Evolutionary conservation across 2,888 invertebrate genomes (phyloP).

Genomic region (Leptopilina myrica): DNA sequence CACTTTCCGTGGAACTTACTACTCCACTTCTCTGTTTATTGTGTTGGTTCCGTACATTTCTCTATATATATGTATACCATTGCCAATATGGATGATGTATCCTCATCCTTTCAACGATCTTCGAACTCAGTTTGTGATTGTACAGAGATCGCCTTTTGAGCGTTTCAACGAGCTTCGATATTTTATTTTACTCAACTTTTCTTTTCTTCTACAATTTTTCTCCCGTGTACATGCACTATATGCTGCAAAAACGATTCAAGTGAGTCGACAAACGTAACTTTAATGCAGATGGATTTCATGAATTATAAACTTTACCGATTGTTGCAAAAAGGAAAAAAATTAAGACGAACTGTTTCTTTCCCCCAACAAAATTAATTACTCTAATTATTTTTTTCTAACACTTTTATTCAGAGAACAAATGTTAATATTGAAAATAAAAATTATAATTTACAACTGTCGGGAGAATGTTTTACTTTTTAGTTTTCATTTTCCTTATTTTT

Average conservation of each 20-base stretch:
- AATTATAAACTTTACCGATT: not conserved
- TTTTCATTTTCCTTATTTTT: too few species aligned
- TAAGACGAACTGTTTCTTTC: too few species aligned
- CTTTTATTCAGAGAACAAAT: too few species aligned
- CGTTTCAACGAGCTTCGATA: conserved; percentile 27
- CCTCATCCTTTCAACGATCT: conserved; percentile 60
- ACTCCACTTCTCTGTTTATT: conserved; percentile 46
- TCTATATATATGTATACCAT: conserved; percentile 5
- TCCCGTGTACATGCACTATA: not conserved
- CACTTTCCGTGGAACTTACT: conserved; percentile 63
- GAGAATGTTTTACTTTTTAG: too few species aligned
- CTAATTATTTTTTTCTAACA: too few species aligned
- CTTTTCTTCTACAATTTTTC: conserved; percentile 10
- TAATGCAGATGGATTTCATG: not conserved
- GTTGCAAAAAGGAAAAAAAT: too few species aligned
- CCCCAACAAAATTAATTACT: too few species aligned
- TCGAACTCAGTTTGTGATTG: conserved; percentile 49
- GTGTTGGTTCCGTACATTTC: not conserved
- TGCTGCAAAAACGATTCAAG: not conserved
- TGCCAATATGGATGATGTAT: conserved; percentile 49
- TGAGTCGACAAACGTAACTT: not conserved
- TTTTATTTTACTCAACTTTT: conserved; percentile 23
- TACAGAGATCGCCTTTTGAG: conserved; percentile 36
- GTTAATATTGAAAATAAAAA: too few species aligned
- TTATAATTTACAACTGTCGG: too few species aligned